Conservation (phyloP, 2,113 vertebrate species). For the Choloepus hoffmanni region DNA sequence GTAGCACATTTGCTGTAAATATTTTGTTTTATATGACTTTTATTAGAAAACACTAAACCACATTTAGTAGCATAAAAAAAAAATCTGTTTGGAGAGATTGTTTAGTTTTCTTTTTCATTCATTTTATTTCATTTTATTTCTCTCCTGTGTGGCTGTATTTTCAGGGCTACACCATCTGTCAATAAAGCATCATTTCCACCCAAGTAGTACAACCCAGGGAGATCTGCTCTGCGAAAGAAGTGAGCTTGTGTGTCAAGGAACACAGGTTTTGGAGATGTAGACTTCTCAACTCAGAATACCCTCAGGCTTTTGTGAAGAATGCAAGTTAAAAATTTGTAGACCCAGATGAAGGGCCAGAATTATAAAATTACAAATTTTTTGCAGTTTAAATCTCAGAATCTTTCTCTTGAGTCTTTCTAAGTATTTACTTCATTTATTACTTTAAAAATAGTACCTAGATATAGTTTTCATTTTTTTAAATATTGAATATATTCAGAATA, state of each 20-base stretch:
- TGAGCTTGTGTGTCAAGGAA: background rate
- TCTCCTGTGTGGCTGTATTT: background rate
- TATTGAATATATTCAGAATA: background rate
- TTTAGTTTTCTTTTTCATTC: background rate
- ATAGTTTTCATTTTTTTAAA: background rate
- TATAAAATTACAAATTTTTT: background rate
- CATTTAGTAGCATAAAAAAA: background rate
- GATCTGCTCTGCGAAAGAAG: background rate
- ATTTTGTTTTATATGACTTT: constrained; percentile 35
- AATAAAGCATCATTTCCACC: background rate
- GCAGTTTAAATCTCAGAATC: background rate
- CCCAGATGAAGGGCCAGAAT: background rate
- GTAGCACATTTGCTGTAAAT: background rate
- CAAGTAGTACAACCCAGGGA: too few relatives aligned
- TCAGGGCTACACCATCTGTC: background rate
- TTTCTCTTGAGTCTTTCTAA: constrained; percentile 36
- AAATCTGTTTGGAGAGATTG: background rate
- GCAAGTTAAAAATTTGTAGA: background rate
- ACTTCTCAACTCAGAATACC: background rate
- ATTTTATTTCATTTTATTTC: background rate
- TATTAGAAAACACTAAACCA: background rate
- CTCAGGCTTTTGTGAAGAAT: background rate
- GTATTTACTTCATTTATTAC: background rate
- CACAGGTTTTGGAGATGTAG: background rate
- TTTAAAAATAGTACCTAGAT: background rate